Evolutionary conservation across 2,797 vertebrate species (phyloP).

Genomic region (Tenualosa ilisha): DNA sequence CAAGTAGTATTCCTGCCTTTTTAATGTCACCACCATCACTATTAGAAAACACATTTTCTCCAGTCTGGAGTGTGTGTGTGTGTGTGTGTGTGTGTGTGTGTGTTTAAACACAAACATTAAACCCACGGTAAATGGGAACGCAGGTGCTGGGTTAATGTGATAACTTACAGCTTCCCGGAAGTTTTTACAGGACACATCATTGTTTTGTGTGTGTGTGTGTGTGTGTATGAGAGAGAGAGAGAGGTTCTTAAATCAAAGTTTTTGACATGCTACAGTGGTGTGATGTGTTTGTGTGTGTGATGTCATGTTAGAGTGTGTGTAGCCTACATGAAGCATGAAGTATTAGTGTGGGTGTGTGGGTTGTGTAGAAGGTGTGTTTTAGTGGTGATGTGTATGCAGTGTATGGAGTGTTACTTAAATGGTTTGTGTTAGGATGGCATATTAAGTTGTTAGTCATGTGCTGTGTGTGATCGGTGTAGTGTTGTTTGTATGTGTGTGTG

Average conservation of each 20-base stretch:
- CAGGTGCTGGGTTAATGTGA: background rate
- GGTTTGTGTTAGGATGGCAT: no score
- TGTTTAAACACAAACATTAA: background rate
- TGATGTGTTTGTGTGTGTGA: background rate
- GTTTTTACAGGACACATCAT: background rate
- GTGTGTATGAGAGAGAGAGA: no score
- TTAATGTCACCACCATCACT: background rate
- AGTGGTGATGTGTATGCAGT: no score
- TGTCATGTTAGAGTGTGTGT: background rate
- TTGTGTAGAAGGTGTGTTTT: no score
- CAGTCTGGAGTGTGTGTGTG: background rate
- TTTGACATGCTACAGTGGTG: background rate
- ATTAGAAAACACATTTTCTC: background rate
- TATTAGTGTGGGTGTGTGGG: background rate
- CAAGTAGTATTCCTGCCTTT: background rate
- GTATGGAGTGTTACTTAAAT: background rate
- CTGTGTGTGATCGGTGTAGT: no score
- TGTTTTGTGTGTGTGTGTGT: background rate
- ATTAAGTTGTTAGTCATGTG: background rate
- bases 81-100: background rate
- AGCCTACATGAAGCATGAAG: no score
- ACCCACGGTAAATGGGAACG: background rate
- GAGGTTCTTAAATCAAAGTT: background rate
- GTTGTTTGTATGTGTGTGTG: background rate
- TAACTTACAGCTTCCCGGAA: background rate